Evolutionary conservation across 2,113 vertebrate genomes (phyloP), one percentile per base, ranked within the genome.

Genomic region (Bombycilla garrulus): DNA sequence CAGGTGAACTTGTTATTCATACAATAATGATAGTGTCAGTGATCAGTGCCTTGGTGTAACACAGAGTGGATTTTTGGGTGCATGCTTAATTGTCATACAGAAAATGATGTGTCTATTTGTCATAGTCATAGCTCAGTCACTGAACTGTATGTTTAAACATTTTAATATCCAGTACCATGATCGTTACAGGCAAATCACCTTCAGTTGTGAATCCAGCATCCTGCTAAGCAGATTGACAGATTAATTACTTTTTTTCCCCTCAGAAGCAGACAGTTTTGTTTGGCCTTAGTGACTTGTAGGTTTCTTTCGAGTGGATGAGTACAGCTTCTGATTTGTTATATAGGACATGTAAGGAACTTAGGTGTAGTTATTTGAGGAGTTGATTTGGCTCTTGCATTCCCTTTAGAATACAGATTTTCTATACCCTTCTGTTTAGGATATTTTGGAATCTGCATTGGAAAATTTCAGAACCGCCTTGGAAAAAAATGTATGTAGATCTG

Each of bases 401-500:
- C 86, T 96, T 96, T 93, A 96, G 95, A 95, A 96, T 95, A 95
- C 66, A 96, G 86, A 94, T 95, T 95, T 97, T 97, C 90, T 96
- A 73, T 94, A 90, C 89, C 93, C 90, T 97, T 97, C 87, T 93
- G 86, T 97, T 97, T 95, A 96, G 96, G 96, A 96, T 79, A 85
- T 96, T 97, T 97, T 96, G 94, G 95, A 97, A 97, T 97, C 96
- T 96, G 88, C 95, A 94, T 86, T 96, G 96, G 94, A 97, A 97
- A 95, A 92, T 97, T 97, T 98, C 96, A 97, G 96, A 97, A 81
- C 90, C 90, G 79, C 93, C 94, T 97, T 96, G 93, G 93, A 86
- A 93, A 94, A 94, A 95, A 89, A 94, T 92, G 84, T 95, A 90
- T 95, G 95, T 96, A 98, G 95, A 96, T 92, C 93, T 96, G 67